Evolutionary conservation across 2,113 vertebrate genomes (phyloP), one percentile per base, ranked within the genome.

Genomic region (Pleuronectes platessa): DNA sequence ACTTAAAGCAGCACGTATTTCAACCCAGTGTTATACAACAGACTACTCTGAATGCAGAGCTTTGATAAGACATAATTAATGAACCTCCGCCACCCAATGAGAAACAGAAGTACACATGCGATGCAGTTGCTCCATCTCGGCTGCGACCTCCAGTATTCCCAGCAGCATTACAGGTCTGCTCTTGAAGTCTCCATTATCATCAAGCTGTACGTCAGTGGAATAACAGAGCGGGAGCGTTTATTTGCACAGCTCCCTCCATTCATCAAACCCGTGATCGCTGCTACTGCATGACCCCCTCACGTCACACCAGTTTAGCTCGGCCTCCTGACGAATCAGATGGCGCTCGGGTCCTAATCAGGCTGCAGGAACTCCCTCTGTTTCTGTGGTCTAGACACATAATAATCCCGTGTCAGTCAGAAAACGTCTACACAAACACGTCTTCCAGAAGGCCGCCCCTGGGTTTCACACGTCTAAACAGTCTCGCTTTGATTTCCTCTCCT

Each of bases 161-260:
- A 87, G 75, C 68, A 68, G 70, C 24, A 17, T 61, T 74, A 24
- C 37, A 15, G 15, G 40, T 70, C 61, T 11, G 17, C 68, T 31
- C 13, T 75, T 65, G 77, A 72, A 68, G 54, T 20, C 60, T 62
- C 85, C 72, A 45, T 89, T 82, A 83, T 83, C 78, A 71, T 26
- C 2, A 1, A 71, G 61, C 53, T 76, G 80, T 90, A 79, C 70
- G 77, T 92, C 85, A 88, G 62, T 84, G 55, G 84, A 91, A 89
- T 90, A 93, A 93, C 88, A 91, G 79, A 82, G 21, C 21, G 10
- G 2, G 12, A 56, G 58, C 20, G 84, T 92, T 92, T 92, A 88
- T 93, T 94, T 93, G 82, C 82, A 69, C 82, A 81, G 62, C 64
- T 53, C 37, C n/a, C 49, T 54, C 65, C 70, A 76, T 92, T 90